Evolutionary conservation across 2,797 vertebrate species (phyloP).

Genomic region (Mus minutoides): DNA sequence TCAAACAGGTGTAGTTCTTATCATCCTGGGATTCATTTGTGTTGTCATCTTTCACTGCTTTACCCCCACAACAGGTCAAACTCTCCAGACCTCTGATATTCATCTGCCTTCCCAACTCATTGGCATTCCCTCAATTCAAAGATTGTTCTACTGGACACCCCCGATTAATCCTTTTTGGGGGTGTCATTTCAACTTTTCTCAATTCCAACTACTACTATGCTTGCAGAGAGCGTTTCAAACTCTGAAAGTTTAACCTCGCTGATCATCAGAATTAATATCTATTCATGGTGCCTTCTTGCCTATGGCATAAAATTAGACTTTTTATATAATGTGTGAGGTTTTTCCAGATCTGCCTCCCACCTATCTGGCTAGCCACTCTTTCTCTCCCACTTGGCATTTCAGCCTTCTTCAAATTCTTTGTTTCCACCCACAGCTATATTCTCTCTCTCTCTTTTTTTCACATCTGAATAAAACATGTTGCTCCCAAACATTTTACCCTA

Average conservation of each 20-base stretch:
- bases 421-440: not conserved
- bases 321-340: not conserved
- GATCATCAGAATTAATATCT: not conserved
- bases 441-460: not conserved
- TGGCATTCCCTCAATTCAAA: not conserved
- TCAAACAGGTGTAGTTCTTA: not conserved
- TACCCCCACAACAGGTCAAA: not conserved
- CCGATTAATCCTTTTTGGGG: not conserved
- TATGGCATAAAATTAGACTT: constrained; percentile 4
- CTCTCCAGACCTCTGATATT: not conserved
- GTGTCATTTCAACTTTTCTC: not conserved
- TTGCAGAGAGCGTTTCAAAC: not conserved
- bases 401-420: not conserved
- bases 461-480: not conserved
- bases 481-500: not conserved
- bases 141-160: not conserved
- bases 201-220: not conserved
- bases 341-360: constrained; percentile 10
- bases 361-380: not conserved
- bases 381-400: not conserved
- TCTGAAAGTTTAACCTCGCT: not conserved
- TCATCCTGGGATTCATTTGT: not conserved
- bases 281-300: not conserved
- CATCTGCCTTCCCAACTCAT: not conserved
- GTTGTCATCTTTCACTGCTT: not conserved